Conservation (phyloP, 2,113 vertebrate species). For the Muntiacus muntjak region DNA sequence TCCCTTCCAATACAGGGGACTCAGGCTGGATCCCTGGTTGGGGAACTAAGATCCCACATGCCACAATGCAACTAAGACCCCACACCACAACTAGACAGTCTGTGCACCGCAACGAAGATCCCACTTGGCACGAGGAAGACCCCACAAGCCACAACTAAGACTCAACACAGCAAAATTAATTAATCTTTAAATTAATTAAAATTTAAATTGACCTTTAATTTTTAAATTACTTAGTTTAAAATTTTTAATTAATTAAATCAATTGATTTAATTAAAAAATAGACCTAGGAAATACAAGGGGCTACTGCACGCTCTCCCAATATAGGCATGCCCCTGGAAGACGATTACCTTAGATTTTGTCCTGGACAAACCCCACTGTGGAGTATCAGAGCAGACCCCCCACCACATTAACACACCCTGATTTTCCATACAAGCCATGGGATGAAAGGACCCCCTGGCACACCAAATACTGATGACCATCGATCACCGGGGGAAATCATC, state of each 20-base stretch:
- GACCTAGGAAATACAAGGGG: background rate
- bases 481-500: background rate
- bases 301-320: background rate
- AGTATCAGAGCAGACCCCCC: background rate
- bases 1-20: background rate
- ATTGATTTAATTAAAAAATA: background rate
- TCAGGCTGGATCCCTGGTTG: background rate
- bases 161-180: background rate
- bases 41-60: background rate
- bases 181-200: background rate
- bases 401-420: background rate
- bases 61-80: background rate
- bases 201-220: background rate
- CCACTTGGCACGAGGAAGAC: background rate
- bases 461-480: background rate
- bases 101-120: background rate
- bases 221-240: background rate
- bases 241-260: background rate
- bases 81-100: background rate
- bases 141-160: background rate
- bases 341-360: background rate
- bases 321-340: background rate
- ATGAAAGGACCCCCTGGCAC: background rate
- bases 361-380: background rate
- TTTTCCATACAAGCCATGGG: background rate